phyloP scores from a whole-genome alignment of 2,113 vertebrate genomes.

The Mugil cephalus region DNA sequence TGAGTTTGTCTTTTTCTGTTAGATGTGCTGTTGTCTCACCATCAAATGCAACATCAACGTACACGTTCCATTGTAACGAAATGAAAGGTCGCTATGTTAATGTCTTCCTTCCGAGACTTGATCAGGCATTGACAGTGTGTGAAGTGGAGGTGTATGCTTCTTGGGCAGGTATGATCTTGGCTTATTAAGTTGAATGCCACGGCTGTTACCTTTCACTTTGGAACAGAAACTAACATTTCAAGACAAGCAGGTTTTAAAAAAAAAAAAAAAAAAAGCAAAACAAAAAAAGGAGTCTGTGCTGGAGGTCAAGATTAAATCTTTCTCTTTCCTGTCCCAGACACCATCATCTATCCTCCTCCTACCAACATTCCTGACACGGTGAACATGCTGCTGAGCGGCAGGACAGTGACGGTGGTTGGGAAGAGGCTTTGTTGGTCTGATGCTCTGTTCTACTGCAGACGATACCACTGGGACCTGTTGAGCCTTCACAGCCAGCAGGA shows the following conservation, averaged over 20 bases:
- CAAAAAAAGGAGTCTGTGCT: background rate
- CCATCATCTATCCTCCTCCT: background rate
- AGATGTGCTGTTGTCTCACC: conserved; percentile 7
- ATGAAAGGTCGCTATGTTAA: conserved; percentile 9
- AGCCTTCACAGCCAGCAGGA: conserved; percentile 18
- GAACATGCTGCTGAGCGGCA: background rate
- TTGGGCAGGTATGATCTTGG: conserved; percentile 5
- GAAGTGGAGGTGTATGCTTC: conserved; percentile 31
- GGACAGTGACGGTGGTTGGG: conserved; percentile 8
- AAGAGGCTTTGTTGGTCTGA: conserved; percentile 26
- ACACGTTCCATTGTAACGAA: background rate
- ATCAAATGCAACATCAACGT: rapidly evolving
- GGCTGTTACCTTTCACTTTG: no score
- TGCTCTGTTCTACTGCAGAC: conserved; percentile 30
- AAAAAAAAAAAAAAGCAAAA: background rate
- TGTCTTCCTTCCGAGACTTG: background rate
- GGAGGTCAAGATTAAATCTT: background rate
- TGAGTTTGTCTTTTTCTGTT: background rate
- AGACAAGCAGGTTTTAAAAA: background rate
- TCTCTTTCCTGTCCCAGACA: background rate
- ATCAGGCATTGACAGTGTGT: background rate
- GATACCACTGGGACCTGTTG: conserved; percentile 30
- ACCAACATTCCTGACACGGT: background rate
- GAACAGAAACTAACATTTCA: background rate
- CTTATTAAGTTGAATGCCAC: background rate